phyloP scores from a whole-genome alignment of 2,113 vertebrate genomes.

The Sorex araneus region DNA sequence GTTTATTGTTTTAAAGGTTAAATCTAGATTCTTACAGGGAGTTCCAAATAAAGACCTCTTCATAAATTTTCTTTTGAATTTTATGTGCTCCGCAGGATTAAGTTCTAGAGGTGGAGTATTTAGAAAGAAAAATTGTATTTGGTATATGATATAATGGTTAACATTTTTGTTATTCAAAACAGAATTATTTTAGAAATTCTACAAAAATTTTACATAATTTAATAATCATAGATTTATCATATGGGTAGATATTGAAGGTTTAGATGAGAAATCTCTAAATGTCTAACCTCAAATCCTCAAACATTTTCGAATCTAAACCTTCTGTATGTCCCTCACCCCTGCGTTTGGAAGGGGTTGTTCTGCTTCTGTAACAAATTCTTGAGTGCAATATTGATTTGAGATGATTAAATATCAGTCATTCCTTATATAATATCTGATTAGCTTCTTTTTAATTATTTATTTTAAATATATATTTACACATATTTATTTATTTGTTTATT shows the following conservation, averaged over 20 bases:
- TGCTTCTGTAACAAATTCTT: not conserved
- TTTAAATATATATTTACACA: no score
- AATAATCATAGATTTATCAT: not conserved
- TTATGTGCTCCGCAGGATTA: not conserved
- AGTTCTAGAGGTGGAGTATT: not conserved
- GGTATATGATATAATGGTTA: not conserved
- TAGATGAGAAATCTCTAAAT: not conserved
- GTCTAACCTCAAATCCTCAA: not conserved
- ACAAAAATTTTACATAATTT: not conserved
- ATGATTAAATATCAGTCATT: not conserved
- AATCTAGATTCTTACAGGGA: not conserved
- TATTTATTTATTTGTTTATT: no score
- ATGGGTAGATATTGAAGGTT: not conserved
- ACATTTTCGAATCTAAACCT: not conserved
- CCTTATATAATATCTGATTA: not conserved
- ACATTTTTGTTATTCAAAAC: constrained; percentile 34
- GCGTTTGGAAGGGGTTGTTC: not conserved
- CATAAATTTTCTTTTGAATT: constrained; percentile 32
- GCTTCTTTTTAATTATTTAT: not conserved
- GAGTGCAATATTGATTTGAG: not conserved
- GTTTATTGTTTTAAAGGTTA: constrained; percentile 45
- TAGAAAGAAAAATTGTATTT: constrained; percentile 36
- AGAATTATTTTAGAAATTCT: constrained; percentile 45
- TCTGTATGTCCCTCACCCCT: not conserved
- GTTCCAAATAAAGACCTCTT: not conserved